Base-by-base conservation (phyloP, 1,140 invertebrate species). In the Agrilus planipennis region DNA sequence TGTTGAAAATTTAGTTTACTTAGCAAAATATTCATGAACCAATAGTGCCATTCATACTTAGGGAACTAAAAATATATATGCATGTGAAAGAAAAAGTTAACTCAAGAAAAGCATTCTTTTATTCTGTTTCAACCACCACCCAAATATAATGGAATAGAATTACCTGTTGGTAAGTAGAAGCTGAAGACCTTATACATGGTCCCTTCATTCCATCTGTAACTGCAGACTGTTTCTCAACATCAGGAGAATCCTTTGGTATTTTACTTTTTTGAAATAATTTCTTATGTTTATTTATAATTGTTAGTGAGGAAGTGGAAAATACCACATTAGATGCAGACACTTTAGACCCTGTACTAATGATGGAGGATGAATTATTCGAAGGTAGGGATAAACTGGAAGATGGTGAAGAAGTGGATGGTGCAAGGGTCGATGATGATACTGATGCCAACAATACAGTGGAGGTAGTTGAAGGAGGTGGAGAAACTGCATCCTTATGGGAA, bases 91-190 rank as follows among this genome's bases (percentile, higher is more conserved):
- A n/a, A n/a, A n/a, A n/a, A n/a, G n/a, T n/a, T n/a, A n/a, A n/a
- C n/a, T n/a, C n/a, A n/a, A n/a, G n/a, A n/a, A n/a, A n/a, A n/a
- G n/a, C n/a, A n/a, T n/a, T n/a, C n/a, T n/a, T n/a, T n/a, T n/a
- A n/a, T n/a, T n/a, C n/a, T n/a, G n/a, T n/a, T n/a, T n/a, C n/a
- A n/a, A n/a, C n/a, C n/a, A n/a, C n/a, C n/a, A n/a, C n/a, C n/a
- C n/a, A n/a, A n/a, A n/a, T n/a, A n/a, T n/a, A n/a, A n/a, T n/a
- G n/a, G n/a, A n/a, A 29, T 15, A 14, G 25, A 9, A 11, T 40
- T 50, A 55, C 55, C 41, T 48, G 50, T 48, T 57, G 53, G 34
- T 55, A 53, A 10, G 55, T 53, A 45, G 47, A 57, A 9, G 51
- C 55, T 29, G 54, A 54, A 14, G 51, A 52, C 30, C 55, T 50